phyloP scores from a whole-genome alignment of 2,797 vertebrate species.

The Mormyrops attenuatus region DNA sequence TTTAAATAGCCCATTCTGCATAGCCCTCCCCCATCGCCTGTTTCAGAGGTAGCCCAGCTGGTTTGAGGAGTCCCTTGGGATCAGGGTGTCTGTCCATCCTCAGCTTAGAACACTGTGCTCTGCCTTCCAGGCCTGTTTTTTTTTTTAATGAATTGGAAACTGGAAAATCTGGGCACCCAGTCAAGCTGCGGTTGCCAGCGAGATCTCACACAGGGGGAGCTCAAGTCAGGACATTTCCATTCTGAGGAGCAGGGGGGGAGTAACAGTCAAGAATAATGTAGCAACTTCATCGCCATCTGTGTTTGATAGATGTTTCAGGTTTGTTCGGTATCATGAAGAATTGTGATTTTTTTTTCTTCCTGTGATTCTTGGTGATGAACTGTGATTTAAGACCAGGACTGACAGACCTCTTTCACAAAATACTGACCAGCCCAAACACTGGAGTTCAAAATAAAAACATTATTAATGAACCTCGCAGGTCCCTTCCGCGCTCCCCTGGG shows the following conservation, averaged over 20 bases:
- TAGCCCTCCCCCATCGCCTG: background rate
- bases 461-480: background rate
- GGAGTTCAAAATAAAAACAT: background rate
- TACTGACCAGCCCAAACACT: conserved; percentile 11
- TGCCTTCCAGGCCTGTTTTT: background rate
- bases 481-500: background rate
- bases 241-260: conserved; percentile 29
- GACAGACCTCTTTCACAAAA: conserved; percentile 45
- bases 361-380: conserved; percentile 61
- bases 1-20: background rate
- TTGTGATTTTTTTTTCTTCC: conserved; percentile 45
- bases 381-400: conserved; percentile 52
- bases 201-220: background rate
- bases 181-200: background rate
- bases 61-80: background rate
- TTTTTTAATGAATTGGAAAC: background rate
- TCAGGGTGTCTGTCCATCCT: conserved; percentile 1
- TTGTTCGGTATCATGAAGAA: conserved; percentile 45
- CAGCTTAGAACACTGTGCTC: background rate
- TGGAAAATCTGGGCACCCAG: background rate
- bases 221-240: conserved; percentile 26
- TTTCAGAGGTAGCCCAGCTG: background rate
- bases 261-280: conserved; percentile 55
- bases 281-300: conserved; percentile 52
- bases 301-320: conserved; percentile 34